These are phyloP conservation scores for Epistrophe eligans DNA, from an alignment of 2,888 invertebrate species.

Conservation along the genomic window DNA sequence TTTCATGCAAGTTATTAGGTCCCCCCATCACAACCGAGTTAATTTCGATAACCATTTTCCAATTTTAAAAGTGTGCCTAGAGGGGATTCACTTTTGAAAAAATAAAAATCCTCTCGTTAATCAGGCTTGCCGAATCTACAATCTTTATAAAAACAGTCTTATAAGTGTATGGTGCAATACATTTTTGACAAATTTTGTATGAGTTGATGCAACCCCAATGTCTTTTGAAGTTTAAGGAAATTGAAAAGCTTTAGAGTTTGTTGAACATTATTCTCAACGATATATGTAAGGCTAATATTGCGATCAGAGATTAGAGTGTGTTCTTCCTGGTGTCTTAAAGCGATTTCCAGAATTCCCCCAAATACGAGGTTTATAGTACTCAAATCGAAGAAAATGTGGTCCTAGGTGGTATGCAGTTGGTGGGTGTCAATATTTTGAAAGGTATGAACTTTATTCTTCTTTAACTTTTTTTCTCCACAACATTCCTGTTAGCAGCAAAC, in stretches of 20 bases:
- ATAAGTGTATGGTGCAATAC: constrained; percentile 56
- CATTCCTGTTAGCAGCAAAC: not conserved
- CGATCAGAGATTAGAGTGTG: constrained; percentile 53
- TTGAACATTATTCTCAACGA: constrained; percentile 39
- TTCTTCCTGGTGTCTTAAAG: constrained; percentile 59
- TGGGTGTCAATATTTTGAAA: not conserved
- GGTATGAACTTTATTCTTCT: not conserved
- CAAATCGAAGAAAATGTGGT: not conserved
- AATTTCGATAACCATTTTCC: constrained; percentile 30
- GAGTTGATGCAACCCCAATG: constrained; percentile 70
- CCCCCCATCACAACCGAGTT: not conserved
- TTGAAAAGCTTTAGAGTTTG: constrained; percentile 69
- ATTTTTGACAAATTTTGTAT: constrained; percentile 63
- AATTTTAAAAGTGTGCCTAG: constrained; percentile 57
- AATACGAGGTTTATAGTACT: not conserved
- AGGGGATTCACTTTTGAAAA: constrained; percentile 43
- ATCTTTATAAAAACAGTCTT: not conserved
- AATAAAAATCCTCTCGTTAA: constrained; percentile 62
- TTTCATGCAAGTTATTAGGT: constrained; percentile 58
- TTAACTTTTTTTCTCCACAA: not conserved
- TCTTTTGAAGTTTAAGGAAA: constrained; percentile 57
- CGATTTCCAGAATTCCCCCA: constrained; percentile 11
- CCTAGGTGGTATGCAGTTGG: not conserved
- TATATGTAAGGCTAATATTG: constrained; percentile 49
- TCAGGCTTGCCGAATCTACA: constrained; percentile 48